phyloP scores from a whole-genome alignment of 2,797 vertebrate species.

The Taenioides sp. region DNA sequence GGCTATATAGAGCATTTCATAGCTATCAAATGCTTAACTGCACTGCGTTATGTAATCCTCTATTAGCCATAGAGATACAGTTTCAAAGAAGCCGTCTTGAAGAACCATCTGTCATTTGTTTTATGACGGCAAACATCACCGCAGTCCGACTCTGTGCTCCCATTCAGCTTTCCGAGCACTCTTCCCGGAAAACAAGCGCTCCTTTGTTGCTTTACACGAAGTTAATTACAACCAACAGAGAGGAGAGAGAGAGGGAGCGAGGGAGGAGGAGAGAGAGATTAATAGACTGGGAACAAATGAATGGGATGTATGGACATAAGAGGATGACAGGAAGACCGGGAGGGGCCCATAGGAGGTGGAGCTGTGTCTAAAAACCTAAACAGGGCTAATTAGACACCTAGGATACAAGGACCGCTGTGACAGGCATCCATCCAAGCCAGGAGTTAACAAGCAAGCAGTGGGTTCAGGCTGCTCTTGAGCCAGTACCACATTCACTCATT shows the following conservation, averaged over 20 bases:
- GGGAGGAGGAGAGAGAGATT: constrained; percentile 22
- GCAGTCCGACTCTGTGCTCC: constrained; percentile 7
- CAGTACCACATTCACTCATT: constrained; percentile 8
- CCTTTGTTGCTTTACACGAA: constrained; percentile 54
- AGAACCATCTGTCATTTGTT: constrained; percentile 23
- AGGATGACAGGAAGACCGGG: constrained; percentile 31
- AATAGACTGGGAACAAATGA: constrained; percentile 43
- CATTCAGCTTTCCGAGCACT: constrained; percentile 16
- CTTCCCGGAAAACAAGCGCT: constrained; percentile 37
- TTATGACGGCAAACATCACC: constrained; percentile 52
- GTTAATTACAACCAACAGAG: constrained; percentile 57
- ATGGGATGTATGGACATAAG: constrained; percentile 40
- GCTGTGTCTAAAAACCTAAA: constrained; percentile 68
- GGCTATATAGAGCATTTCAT: constrained; percentile 6
- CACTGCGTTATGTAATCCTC: constrained; percentile 6
- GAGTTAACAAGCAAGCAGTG: constrained; percentile 79
- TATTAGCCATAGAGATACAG: constrained; percentile 6
- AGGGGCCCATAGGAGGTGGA: constrained; percentile 9
- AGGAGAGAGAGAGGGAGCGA: constrained; percentile 10
- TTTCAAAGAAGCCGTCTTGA: constrained; percentile 19
- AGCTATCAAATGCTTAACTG: neutral
- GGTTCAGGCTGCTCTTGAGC: constrained; percentile 29
- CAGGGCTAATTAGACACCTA: constrained; percentile 77
- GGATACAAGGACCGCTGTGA: constrained; percentile 83
- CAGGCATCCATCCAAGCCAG: constrained; percentile 81